These are phyloP conservation scores for Eurytemora carolleeae DNA, from an alignment of 1,140 invertebrate species.

Conservation along the genomic window DNA sequence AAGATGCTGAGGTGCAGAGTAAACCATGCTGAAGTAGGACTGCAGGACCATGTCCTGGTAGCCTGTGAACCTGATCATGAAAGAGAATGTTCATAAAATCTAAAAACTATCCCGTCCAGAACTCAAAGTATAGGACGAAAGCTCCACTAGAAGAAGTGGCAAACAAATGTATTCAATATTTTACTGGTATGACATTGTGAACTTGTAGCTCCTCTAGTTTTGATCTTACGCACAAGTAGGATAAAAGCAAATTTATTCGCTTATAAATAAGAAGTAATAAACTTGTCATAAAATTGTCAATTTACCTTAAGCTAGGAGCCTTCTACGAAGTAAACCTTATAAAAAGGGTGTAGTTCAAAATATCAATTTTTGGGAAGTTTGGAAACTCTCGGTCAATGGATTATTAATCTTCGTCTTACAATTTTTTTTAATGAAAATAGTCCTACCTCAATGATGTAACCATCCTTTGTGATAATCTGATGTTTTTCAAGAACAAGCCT, in stretches of 20 bases:
- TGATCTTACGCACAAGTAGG: too few species aligned
- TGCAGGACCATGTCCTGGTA: constrained; percentile 23
- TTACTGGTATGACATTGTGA: background rate
- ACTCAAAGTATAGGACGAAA: background rate
- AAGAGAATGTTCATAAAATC: too few species aligned
- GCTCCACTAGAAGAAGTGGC: background rate
- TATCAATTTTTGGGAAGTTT: too few species aligned
- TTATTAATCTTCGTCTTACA: too few species aligned
- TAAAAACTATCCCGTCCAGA: too few species aligned
- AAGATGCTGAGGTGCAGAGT: constrained; percentile 48
- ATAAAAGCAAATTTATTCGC: too few species aligned
- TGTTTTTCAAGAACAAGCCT: background rate
- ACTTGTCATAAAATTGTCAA: too few species aligned
- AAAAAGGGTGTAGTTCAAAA: too few species aligned
- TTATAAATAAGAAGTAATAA: background rate
- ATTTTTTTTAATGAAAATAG: too few species aligned
- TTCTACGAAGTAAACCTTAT: too few species aligned
- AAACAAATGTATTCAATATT: background rate
- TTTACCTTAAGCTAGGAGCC: too few species aligned
- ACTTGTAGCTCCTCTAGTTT: background rate
- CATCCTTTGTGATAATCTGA: background rate
- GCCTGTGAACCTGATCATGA: background rate
- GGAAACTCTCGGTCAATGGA: too few species aligned
- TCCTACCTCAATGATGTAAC: background rate
- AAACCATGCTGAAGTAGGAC: constrained; percentile 54